Evolutionary conservation across 2,888 invertebrate genomes (phyloP).

Genomic region (Tortricodes alternella): DNA sequence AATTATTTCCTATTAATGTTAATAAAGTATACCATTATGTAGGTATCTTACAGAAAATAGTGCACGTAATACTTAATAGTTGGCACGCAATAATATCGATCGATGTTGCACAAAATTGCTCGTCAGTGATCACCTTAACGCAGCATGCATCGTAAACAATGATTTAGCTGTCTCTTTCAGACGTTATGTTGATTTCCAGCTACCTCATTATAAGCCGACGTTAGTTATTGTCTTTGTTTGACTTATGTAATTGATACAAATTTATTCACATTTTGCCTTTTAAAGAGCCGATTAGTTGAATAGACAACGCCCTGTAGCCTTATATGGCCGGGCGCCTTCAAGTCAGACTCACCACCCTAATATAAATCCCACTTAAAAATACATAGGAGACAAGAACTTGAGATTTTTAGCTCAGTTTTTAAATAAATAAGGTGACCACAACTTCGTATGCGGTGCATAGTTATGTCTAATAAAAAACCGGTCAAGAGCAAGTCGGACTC

Average conservation of each 20-base stretch:
- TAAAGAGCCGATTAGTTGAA: slow-evolving; percentile 30
- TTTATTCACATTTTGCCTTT: slow-evolving; percentile 41
- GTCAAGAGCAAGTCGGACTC: too few species aligned
- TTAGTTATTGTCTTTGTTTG: slow-evolving; percentile 31
- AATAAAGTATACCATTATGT: too few species aligned
- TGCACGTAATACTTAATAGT: too few species aligned
- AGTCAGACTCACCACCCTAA: neutral
- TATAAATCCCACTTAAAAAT: neutral
- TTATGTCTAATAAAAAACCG: too few species aligned
- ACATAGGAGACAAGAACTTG: too few species aligned
- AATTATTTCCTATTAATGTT: too few species aligned
- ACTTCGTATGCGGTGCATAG: too few species aligned
- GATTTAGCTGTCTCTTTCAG: slow-evolving; percentile 53
- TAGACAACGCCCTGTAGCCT: slow-evolving; percentile 13
- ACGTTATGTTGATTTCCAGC: slow-evolving; percentile 45
- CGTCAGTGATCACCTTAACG: neutral
- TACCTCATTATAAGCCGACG: slow-evolving; percentile 25
- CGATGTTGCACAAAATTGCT: too few species aligned
- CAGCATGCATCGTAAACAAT: slow-evolving; percentile 45
- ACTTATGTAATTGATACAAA: slow-evolving; percentile 43
- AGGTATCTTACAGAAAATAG: too few species aligned
- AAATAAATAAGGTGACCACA: too few species aligned
- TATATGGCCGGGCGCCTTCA: slow-evolving; percentile 14
- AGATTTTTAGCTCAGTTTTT: too few species aligned
- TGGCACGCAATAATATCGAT: too few species aligned